Percentiles rank a stretch among this genome's conserved stretches.
Conservation (phyloP, 2,113 vertebrate species). For the Trichechus manatus region DNA sequence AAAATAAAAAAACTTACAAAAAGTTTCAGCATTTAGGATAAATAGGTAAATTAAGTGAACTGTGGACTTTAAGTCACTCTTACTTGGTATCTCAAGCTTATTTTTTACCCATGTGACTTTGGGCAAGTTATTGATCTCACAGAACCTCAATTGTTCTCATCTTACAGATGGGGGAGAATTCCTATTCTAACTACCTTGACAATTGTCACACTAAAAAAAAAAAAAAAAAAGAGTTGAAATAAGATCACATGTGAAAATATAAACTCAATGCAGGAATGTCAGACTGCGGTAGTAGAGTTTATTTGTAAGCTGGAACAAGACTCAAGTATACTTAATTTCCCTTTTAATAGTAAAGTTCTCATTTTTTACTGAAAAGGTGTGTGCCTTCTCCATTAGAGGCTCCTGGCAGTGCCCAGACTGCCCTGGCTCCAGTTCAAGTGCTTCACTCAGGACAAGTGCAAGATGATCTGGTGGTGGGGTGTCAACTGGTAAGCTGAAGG, state of each 20-base stretch:
- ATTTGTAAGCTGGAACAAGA: background rate
- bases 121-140: background rate
- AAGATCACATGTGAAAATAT: background rate
- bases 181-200: background rate
- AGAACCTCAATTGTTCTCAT: background rate
- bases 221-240: background rate
- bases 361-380: background rate
- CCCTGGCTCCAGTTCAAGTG: background rate
- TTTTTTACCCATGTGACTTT: background rate
- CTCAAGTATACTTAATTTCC: background rate
- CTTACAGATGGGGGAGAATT: background rate
- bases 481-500: fast-evolving
- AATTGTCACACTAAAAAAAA: background rate
- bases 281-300: background rate
- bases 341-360: background rate
- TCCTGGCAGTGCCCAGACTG: background rate
- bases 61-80: background rate
- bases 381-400: background rate
- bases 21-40: background rate
- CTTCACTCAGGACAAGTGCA: background rate
- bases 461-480: background rate
- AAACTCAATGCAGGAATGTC: background rate
- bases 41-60: background rate
- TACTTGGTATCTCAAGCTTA: background rate
- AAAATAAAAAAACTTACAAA: background rate